Evolutionary conservation across 1,140 invertebrate species (phyloP).

Genomic region (Dufourea novaeangliae): DNA sequence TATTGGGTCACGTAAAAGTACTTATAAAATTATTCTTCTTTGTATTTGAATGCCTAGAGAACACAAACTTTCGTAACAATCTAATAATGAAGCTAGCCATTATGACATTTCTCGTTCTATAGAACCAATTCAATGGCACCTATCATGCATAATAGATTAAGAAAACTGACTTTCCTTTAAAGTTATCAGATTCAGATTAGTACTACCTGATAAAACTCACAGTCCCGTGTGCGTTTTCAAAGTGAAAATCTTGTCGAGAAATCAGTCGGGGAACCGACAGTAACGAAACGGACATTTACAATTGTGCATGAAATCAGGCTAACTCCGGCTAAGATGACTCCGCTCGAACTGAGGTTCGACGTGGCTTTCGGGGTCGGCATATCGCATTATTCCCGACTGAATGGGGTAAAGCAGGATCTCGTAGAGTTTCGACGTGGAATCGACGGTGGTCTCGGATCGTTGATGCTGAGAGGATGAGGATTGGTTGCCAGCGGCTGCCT

Average conservation of each 20-base stretch:
- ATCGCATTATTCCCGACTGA: slow-evolving; percentile 71
- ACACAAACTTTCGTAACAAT: too few species aligned
- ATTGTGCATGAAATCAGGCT: slow-evolving; percentile 54
- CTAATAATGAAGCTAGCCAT: too few species aligned
- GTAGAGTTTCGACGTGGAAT: slow-evolving; percentile 65
- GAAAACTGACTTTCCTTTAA: not conserved
- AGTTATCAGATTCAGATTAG: slow-evolving; percentile 7
- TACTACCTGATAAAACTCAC: slow-evolving; percentile 10
- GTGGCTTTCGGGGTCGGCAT: slow-evolving; percentile 64
- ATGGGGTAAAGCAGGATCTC: slow-evolving; percentile 72
- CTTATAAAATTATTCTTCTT: too few species aligned
- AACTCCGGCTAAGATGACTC: slow-evolving; percentile 53
- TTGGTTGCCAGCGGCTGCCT: slow-evolving; percentile 66
- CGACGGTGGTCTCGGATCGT: slow-evolving; percentile 62
- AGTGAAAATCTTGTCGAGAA: slow-evolving; percentile 16
- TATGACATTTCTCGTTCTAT: too few species aligned
- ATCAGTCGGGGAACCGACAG: slow-evolving; percentile 9
- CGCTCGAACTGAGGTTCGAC: slow-evolving; percentile 54
- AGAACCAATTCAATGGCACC: too few species aligned
- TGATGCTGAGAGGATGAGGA: slow-evolving; percentile 66
- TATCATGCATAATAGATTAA: too few species aligned
- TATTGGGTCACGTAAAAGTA: too few species aligned
- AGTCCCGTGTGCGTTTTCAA: not conserved
- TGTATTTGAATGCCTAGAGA: too few species aligned
- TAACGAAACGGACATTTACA: slow-evolving; percentile 53